phyloP scores from a whole-genome alignment of 2,113 vertebrate genomes.

The Coregonus clupeaformis region DNA sequence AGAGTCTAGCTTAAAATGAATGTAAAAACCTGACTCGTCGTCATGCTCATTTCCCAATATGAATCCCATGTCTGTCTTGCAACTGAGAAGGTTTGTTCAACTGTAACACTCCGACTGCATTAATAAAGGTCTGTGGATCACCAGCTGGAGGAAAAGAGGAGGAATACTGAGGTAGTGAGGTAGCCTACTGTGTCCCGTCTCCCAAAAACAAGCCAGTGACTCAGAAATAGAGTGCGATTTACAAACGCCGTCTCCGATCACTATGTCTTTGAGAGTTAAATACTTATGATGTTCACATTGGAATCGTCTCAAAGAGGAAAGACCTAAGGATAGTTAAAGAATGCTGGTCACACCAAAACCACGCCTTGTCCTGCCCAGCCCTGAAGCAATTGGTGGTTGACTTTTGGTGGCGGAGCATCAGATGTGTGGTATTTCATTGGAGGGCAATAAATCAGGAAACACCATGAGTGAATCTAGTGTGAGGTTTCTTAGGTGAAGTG shows the following conservation, averaged over 20 bases:
- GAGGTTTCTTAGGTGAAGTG: constrained; percentile 12
- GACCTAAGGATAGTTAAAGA: constrained; percentile 19
- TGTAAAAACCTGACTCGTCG: neutral
- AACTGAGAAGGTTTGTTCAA: neutral
- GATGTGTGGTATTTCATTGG: neutral
- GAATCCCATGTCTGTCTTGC: neutral
- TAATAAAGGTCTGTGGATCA: neutral
- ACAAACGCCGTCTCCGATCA: neutral
- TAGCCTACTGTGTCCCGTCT: neutral
- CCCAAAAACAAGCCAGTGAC: neutral
- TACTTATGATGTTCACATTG: neutral
- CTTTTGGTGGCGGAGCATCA: neutral
- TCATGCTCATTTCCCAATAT: neutral
- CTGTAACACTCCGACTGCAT: neutral
- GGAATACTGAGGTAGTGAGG: constrained; percentile 41
- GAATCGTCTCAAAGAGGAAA: neutral
- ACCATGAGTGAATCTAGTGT: constrained; percentile 16
- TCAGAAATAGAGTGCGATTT: neutral
- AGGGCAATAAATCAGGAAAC: neutral
- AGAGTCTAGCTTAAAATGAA: neutral
- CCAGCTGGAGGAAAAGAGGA: neutral
- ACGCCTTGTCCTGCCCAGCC: neutral
- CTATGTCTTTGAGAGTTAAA: neutral
- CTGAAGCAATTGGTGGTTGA: neutral
- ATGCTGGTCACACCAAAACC: constrained; percentile 19